These are phyloP conservation scores for Tichodroma muraria DNA, from an alignment of 2,113 vertebrate genomes.

Conservation along the genomic window DNA sequence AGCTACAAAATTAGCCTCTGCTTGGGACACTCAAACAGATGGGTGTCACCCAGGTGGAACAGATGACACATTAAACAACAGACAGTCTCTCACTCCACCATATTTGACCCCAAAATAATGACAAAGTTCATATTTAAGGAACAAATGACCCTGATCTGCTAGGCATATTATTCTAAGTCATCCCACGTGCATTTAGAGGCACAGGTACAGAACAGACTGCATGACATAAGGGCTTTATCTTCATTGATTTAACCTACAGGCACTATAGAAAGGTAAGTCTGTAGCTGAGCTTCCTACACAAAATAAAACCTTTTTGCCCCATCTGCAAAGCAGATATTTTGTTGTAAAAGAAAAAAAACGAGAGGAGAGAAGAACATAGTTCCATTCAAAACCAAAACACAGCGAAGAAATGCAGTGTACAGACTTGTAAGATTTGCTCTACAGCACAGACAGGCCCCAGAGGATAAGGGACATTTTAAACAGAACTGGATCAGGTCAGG, in stretches of 20 bases:
- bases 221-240: not conserved
- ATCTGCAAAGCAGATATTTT: not conserved
- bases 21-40: not conserved
- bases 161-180: not conserved
- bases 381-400: not conserved
- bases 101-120: not conserved
- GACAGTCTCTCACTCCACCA: not conserved
- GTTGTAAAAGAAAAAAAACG: not conserved
- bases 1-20: constrained; percentile 15
- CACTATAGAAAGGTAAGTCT: not conserved
- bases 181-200: not conserved
- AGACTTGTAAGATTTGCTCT: not conserved
- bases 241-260: not conserved
- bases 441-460: not conserved
- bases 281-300: not conserved
- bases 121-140: not conserved
- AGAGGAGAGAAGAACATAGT: not conserved
- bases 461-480: not conserved
- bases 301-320: not conserved
- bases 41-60: constrained; percentile 45
- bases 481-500: not conserved
- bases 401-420: not conserved
- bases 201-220: not conserved
- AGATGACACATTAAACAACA: constrained; percentile 36
- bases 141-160: not conserved